Conservation (phyloP, 2,888 invertebrate species). For the Gortyna flavago region DNA sequence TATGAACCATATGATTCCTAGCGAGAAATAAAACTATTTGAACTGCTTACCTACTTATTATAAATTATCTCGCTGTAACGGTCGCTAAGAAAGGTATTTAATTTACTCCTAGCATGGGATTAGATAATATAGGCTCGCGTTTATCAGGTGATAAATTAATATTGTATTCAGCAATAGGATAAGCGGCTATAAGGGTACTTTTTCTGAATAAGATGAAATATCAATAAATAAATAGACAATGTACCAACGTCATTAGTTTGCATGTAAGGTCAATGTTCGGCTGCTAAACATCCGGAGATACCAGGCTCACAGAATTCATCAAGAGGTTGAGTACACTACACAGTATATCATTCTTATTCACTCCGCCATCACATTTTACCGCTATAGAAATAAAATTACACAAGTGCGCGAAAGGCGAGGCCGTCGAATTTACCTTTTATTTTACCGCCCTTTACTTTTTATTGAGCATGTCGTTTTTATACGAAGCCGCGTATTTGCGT, state of each 20-base stretch:
- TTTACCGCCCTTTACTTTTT: conserved; percentile 74
- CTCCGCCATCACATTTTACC: conserved; percentile 60
- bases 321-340: conserved; percentile 19
- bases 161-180: not conserved
- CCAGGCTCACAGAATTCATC: conserved; percentile 24
- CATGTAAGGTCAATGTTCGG: not conserved
- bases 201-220: not conserved
- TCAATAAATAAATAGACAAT: not conserved
- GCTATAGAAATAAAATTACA: conserved; percentile 63
- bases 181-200: not conserved
- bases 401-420: conserved; percentile 51
- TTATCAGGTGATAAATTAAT: not conserved
- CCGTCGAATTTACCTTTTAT: conserved; percentile 70
- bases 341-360: conserved; percentile 29
- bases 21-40: not conserved
- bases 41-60: not conserved
- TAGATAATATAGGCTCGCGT: not conserved
- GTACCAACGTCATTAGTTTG: not conserved
- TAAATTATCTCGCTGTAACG: not conserved
- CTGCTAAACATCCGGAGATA: not conserved
- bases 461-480: conserved; percentile 70
- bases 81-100: not conserved
- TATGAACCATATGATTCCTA: not conserved
- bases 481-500: conserved; percentile 64
- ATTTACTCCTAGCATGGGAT: not conserved